A percentile compares a stretch with the other conserved stretches of the same genome.
Conservation (phyloP, 2,888 invertebrate genomes). For the Perithous albicinctus region DNA sequence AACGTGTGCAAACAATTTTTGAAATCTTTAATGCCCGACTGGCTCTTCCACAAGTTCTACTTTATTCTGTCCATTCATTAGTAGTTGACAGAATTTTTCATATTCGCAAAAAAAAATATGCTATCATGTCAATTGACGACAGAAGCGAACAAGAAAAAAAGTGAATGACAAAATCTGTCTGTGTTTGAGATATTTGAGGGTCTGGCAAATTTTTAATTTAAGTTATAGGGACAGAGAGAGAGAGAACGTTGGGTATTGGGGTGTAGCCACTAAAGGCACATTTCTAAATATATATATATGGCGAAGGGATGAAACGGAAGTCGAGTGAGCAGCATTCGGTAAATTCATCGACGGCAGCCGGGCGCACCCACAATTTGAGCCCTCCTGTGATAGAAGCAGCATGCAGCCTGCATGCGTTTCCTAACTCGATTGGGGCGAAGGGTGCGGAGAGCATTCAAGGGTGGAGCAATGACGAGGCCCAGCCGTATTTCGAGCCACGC, state of each 20-base stretch:
- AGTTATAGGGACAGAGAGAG: background rate
- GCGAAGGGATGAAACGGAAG: conserved; percentile 26
- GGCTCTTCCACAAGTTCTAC: too few relatives aligned
- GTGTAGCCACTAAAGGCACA: conserved; percentile 9
- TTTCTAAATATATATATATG: background rate
- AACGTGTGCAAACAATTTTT: too few relatives aligned
- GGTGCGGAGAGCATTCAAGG: conserved; percentile 40
- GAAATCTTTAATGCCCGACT: too few relatives aligned
- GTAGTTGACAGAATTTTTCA: background rate
- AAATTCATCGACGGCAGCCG: conserved; percentile 41
- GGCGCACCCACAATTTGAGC: conserved; percentile 44
- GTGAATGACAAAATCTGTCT: conserved; percentile 5
- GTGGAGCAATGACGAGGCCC: conserved; percentile 23
- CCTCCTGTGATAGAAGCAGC: conserved; percentile 5
- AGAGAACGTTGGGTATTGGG: background rate
- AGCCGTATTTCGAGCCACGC: conserved; percentile 2
- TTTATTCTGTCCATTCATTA: too few relatives aligned
- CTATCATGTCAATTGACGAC: conserved; percentile 5
- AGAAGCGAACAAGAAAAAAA: conserved; percentile 1
- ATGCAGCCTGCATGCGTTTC: conserved; percentile 7
- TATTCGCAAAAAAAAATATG: background rate
- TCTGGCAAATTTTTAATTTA: background rate
- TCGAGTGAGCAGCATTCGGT: conserved; percentile 28
- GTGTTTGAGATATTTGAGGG: background rate
- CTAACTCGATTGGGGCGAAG: conserved; percentile 6